Conservation (phyloP, 2,888 invertebrate species). For the Megamerina dolium region DNA sequence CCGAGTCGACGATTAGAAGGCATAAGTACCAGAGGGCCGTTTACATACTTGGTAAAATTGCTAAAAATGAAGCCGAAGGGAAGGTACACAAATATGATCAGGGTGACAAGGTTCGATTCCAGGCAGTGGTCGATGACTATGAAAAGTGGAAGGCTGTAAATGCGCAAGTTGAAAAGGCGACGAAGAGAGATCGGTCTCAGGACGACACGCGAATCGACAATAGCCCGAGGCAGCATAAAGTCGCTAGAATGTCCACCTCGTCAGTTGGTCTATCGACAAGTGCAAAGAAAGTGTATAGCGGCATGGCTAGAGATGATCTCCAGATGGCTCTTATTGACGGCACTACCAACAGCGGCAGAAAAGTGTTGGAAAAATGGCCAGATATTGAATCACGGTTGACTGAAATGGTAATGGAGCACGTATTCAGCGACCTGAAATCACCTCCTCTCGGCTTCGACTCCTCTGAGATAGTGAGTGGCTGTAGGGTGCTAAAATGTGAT, state of each 20-base stretch:
- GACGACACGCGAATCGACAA: background rate
- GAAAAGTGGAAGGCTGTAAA: background rate
- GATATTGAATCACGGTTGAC: slow-evolving; percentile 1
- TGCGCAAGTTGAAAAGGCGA: background rate
- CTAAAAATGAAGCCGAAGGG: background rate
- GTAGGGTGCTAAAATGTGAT: slow-evolving; percentile 3
- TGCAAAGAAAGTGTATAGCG: background rate
- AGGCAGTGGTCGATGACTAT: background rate
- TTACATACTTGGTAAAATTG: slow-evolving; percentile 1
- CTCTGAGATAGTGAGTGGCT: background rate
- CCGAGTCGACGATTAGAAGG: no score
- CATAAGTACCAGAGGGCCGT: no score
- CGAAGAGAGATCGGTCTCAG: background rate
- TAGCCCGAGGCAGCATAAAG: no score
- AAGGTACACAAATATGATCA: background rate
- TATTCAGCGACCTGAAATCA: background rate
- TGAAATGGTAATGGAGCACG: slow-evolving; percentile 2
- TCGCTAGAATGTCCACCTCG: background rate
- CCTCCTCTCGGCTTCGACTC: slow-evolving; percentile 1
- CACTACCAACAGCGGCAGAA: background rate
- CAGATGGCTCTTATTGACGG: slow-evolving; percentile 1
- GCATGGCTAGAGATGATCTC: background rate
- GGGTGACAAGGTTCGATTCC: background rate
- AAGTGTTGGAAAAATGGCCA: background rate
- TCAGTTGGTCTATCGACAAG: background rate